Conservation (phyloP, 1,140 invertebrate species). For the Diorhabda elongata region DNA sequence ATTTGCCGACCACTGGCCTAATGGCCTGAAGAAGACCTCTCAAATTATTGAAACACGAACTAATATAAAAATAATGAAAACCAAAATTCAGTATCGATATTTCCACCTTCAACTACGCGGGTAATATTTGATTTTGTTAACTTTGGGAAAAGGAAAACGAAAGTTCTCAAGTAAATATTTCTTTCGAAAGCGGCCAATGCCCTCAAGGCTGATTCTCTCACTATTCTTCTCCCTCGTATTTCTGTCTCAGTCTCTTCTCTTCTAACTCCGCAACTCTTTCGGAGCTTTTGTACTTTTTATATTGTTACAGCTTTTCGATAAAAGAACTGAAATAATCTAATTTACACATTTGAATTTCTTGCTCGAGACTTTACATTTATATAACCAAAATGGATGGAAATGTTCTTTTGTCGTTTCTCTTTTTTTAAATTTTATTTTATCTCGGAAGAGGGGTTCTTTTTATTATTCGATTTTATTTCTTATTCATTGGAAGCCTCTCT, state of each 20-base stretch:
- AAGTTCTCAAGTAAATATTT: conserved; percentile 35
- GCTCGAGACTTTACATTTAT: conserved; percentile 38
- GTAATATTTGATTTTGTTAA: conserved; percentile 27
- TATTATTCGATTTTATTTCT: conserved; percentile 35
- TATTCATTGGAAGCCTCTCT: conserved; percentile 26
- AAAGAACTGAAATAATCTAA: conserved; percentile 42
- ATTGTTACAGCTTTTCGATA: conserved; percentile 40
- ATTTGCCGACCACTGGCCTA: too few species aligned
- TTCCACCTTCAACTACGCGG: neutral
- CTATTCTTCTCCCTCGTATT: neutral
- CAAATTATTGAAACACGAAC: too few species aligned
- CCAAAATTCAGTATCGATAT: too few species aligned
- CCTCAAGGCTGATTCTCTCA: conserved; percentile 16
- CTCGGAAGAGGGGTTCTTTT: conserved; percentile 25
- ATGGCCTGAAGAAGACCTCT: too few species aligned
- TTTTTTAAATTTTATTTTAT: conserved; percentile 33
- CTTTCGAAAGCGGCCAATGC: conserved; percentile 27
- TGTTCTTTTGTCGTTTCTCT: conserved; percentile 29
- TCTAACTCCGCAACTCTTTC: conserved; percentile 30
- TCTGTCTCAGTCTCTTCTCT: neutral
- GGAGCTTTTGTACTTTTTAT: conserved; percentile 36
- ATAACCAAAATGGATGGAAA: conserved; percentile 39
- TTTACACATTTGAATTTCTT: conserved; percentile 40
- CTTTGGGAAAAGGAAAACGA: conserved; percentile 14
- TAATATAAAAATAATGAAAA: too few species aligned